Percentiles rank a stretch among this genome's conserved stretches.
These are phyloP conservation scores for Ostrea denselamellosa DNA, from an alignment of 1,140 invertebrate genomes.

Conservation along the genomic window DNA sequence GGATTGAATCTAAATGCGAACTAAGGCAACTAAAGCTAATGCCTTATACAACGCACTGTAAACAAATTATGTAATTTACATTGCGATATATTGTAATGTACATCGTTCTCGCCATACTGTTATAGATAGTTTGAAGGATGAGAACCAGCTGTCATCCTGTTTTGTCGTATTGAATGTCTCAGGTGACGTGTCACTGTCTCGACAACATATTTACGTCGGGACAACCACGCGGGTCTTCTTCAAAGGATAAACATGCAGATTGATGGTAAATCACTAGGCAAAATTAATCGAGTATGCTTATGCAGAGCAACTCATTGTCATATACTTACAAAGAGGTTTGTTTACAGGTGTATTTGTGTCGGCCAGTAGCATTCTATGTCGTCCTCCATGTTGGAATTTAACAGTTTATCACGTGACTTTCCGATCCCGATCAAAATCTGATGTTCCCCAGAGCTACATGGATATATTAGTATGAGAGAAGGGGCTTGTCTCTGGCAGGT, in stretches of 20 bases:
- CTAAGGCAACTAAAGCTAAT: too few relatives aligned
- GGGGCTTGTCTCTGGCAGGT: too few relatives aligned
- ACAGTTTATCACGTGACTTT: conserved; percentile 15
- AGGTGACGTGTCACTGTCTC: background rate
- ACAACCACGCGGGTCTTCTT: background rate
- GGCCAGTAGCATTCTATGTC: background rate
- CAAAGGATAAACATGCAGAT: background rate
- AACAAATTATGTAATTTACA: too few relatives aligned
- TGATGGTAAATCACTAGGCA: too few relatives aligned
- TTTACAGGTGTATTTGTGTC: background rate
- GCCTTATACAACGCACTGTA: too few relatives aligned
- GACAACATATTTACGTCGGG: background rate
- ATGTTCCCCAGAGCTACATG: background rate
- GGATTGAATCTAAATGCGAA: too few relatives aligned
- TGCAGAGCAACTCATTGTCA: background rate
- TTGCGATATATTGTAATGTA: too few relatives aligned
- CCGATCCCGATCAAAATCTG: conserved; percentile 14
- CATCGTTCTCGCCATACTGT: too few relatives aligned
- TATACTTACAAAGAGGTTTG: background rate
- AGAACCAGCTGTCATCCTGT: too few relatives aligned
- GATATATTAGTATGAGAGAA: too few relatives aligned
- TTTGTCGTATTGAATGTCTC: background rate
- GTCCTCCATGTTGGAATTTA: conserved; percentile 29
- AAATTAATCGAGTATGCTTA: too few relatives aligned
- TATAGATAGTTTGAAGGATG: too few relatives aligned